These are phyloP conservation scores for Biston betularia DNA, from an alignment of 2,888 invertebrate genomes.

Conservation along the genomic window DNA sequence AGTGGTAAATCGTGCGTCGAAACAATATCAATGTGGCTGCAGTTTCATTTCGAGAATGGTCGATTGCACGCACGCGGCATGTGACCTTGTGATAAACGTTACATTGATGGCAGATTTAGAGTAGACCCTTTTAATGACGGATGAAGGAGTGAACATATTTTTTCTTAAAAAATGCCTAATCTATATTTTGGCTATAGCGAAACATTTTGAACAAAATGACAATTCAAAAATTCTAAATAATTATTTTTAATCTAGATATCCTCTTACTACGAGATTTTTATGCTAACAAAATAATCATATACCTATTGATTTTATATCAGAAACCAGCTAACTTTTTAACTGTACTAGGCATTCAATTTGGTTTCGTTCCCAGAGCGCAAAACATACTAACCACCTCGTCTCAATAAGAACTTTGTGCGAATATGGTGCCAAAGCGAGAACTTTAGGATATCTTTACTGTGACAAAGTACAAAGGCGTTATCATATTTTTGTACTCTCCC, in stretches of 20 bases:
- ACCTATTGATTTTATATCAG: slow-evolving; percentile 45
- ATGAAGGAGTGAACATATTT: background rate
- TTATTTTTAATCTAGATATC: background rate
- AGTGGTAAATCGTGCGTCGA: slow-evolving; percentile 80
- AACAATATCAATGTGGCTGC: slow-evolving; percentile 77
- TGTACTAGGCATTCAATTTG: slow-evolving; percentile 64
- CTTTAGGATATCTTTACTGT: background rate
- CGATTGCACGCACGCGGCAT: slow-evolving; percentile 69
- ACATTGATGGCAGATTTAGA: background rate
- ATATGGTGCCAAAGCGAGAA: background rate
- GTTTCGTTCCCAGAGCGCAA: slow-evolving; percentile 57
- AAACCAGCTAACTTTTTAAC: slow-evolving; percentile 60
- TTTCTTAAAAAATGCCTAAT: no score
- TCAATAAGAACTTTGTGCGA: background rate
- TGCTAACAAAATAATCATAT: slow-evolving; percentile 6
- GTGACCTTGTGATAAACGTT: slow-evolving; percentile 47
- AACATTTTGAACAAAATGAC: background rate
- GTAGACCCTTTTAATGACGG: slow-evolving; percentile 3
- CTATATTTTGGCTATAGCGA: no score
- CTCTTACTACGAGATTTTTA: background rate
- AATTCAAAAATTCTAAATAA: background rate
- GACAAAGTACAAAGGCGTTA: slow-evolving; percentile 14
- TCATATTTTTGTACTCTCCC: slow-evolving; percentile 12
- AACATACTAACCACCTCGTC: slow-evolving; percentile 12
- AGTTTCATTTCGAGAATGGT: slow-evolving; percentile 71